Base-by-base conservation (phyloP, 2,888 invertebrate species). In the Entomobrya multifasciata region DNA sequence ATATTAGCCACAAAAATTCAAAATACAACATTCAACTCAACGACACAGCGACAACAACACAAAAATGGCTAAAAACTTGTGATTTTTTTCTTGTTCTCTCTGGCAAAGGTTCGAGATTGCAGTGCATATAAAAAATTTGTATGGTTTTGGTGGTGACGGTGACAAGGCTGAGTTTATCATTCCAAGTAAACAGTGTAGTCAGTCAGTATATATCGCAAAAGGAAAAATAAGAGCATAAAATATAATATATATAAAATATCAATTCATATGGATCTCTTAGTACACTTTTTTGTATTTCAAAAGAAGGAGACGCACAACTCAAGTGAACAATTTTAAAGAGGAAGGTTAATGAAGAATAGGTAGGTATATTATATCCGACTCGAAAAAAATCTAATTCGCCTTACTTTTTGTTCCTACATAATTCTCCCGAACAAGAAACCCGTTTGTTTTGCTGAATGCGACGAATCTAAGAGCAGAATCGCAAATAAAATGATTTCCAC, bases 31-130 rank as follows among this genome's bases (percentile, higher is more conserved):
- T 47, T 20, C n/a, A 36, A 47, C 17, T 47, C 17, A 72, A 72
- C 49, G 72, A 47, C 67, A n/a, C n/a, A 67, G 36, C 67, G 70
- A 78, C 57, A 62, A 78, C 78, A 49, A 79, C 65, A 67, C 65
- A 20, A 65, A 72, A 49, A 52, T 72, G 47, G 27, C 72, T 72
- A 49, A 47, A 72, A 47, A 72, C 72, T 65, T 30, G 36, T 15
- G 15, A 44, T 70, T 57, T 22, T 57, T 17, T 25, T 49, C 8
- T 36, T 41, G 2, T 65, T 17, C 65, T 10, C n/a, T 65, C 17
- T 41, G 15, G 49, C 49, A 49, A 36, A n/a, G n/a, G 36, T 36
- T 36, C 36, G 36, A 36, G 36, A 36, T 36, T 36, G 8, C 17
- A 17, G 17, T 17, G 52, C 52, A 52, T 52, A 52, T 49, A n/a